Evolutionary conservation across 2,888 invertebrate genomes (phyloP).

Genomic region (Microplitis deprimator): DNA sequence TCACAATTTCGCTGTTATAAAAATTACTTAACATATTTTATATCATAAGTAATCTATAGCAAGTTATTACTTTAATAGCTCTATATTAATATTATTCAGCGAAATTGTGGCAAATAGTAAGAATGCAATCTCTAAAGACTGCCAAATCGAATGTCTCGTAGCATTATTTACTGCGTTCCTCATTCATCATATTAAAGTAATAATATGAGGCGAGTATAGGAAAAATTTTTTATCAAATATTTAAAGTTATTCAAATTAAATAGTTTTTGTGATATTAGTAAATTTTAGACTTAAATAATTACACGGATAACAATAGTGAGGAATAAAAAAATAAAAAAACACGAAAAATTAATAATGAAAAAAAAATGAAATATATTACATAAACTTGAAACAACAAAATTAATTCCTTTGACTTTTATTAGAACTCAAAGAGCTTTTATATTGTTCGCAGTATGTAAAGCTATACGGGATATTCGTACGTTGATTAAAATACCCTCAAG

Average conservation of each 20-base stretch:
- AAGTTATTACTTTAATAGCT: too few relatives aligned
- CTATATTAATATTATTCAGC: not conserved
- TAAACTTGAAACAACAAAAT: not conserved
- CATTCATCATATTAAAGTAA: not conserved
- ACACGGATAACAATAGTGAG: not conserved
- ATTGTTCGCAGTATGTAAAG: slow-evolving; percentile 4
- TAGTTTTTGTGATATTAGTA: too few relatives aligned
- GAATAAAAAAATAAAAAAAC: not conserved
- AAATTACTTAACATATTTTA: not conserved
- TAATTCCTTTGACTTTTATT: not conserved
- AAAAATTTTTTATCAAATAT: not conserved
- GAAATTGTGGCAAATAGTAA: slow-evolving; percentile 38
- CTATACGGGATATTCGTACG: slow-evolving; percentile 23
- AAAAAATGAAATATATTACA: not conserved
- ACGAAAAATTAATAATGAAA: not conserved
- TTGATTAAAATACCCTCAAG: slow-evolving; percentile 34
- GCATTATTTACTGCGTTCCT: slow-evolving; percentile 7
- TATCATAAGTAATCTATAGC: too few relatives aligned
- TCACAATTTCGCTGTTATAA: slow-evolving; percentile 11
- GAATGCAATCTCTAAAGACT: slow-evolving; percentile 45
- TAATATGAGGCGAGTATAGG: not conserved
- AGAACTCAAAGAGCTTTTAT: not conserved
- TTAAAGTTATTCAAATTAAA: not conserved
- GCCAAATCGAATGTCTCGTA: slow-evolving; percentile 51
- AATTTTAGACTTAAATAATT: too few relatives aligned